These are phyloP conservation scores for Drosophila mettleri DNA, from an alignment of 2,888 invertebrate genomes.

Conservation along the genomic window DNA sequence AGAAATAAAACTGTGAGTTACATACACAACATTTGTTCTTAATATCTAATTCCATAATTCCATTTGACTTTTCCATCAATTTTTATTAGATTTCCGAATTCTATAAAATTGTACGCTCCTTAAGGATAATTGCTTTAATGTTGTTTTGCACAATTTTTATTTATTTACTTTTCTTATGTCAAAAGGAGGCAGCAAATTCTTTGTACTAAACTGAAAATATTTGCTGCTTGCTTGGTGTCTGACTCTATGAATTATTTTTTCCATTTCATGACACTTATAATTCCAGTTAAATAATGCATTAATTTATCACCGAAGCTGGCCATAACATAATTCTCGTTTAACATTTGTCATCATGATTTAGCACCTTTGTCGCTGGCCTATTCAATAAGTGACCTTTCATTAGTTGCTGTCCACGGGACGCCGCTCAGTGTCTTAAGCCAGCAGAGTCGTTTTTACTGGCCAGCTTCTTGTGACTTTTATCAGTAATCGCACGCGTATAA, in stretches of 20 bases:
- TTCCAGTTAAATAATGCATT: slow-evolving; percentile 36
- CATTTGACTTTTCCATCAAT: not conserved
- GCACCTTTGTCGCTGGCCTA: slow-evolving; percentile 29
- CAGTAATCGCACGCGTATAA: slow-evolving; percentile 7
- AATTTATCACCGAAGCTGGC: slow-evolving; percentile 39
- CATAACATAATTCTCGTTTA: slow-evolving; percentile 34
- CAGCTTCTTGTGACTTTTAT: slow-evolving; percentile 6
- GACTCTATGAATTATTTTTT: slow-evolving; percentile 15
- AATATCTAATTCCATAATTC: not conserved
- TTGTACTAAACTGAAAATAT: not conserved
- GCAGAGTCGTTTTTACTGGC: not conserved
- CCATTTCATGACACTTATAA: slow-evolving; percentile 15
- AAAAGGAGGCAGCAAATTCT: not conserved
- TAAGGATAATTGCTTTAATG: slow-evolving; percentile 1
- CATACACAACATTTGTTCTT: not conserved
- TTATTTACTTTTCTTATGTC: not conserved
- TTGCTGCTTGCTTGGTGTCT: not conserved
- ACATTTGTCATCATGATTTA: slow-evolving; percentile 59
- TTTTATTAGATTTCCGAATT: slow-evolving; percentile 2
- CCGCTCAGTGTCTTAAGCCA: not conserved
- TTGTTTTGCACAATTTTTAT: too few relatives aligned
- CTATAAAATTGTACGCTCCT: not conserved
- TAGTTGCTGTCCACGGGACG: slow-evolving; percentile 39
- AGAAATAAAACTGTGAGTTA: not conserved
- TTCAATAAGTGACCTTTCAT: slow-evolving; percentile 57